Evolutionary conservation across 2,888 invertebrate genomes (phyloP).

Genomic region (Ariolimax columbianus): DNA sequence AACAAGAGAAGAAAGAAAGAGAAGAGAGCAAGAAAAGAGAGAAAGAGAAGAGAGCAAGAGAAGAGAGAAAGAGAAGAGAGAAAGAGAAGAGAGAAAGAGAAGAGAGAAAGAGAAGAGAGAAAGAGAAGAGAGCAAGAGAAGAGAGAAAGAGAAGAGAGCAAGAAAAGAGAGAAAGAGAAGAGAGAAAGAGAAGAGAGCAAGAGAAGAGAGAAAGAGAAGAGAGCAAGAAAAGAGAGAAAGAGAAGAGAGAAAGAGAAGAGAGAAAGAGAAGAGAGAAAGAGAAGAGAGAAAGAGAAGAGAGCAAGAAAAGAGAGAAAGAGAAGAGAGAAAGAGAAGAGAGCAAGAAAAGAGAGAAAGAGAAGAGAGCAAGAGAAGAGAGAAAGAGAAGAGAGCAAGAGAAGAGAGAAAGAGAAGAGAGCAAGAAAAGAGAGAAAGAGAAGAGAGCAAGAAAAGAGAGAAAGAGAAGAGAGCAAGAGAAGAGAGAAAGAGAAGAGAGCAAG

Average conservation of each 20-base stretch:
- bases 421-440: neutral
- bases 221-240: neutral
- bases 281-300: too few species aligned
- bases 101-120: neutral
- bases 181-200: too few species aligned
- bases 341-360: neutral
- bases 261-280: neutral
- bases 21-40: neutral
- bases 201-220: neutral
- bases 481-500: neutral
- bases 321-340: neutral
- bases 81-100: neutral
- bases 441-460: neutral
- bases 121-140: too few species aligned
- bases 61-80: neutral
- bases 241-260: neutral
- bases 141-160: neutral
- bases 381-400: too few species aligned
- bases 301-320: too few species aligned
- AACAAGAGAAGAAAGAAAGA: neutral
- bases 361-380: too few species aligned
- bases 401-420: neutral
- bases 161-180: neutral
- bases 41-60: too few species aligned
- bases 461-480: too few species aligned